Conservation (phyloP, 2,113 vertebrate species). For the Lates calcarifer region DNA sequence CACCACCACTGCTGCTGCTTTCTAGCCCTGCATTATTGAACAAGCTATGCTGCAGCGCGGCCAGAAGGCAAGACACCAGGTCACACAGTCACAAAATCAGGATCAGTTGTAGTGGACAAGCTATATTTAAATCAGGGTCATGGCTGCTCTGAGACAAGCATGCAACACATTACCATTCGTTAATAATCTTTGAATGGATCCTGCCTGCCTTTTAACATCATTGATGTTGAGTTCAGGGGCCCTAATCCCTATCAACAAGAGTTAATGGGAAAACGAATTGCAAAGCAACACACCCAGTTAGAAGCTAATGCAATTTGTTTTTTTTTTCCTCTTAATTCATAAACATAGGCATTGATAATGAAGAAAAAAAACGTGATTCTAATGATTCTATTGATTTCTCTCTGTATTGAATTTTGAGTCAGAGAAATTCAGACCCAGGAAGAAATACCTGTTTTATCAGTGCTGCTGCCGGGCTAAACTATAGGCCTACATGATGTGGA, state of each 20-base stretch:
- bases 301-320: constrained; percentile 15
- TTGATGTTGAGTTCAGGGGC: constrained; percentile 61
- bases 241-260: constrained; percentile 53
- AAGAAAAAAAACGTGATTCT: background rate
- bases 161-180: constrained; percentile 48
- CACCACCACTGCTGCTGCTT: constrained; percentile 34
- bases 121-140: constrained; percentile 65
- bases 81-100: constrained; percentile 58
- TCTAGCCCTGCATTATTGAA: constrained; percentile 80
- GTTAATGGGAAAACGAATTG: constrained; percentile 58
- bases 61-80: constrained; percentile 52
- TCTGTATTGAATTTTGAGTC: background rate
- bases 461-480: constrained; percentile 44
- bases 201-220: constrained; percentile 55
- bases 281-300: constrained; percentile 22
- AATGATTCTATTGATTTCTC: background rate
- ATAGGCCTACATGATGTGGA: constrained; percentile 50
- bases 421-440: constrained; percentile 4
- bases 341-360: background rate
- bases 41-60: constrained; percentile 66
- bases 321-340: background rate
- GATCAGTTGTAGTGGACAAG: constrained; percentile 61
- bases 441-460: constrained; percentile 32
- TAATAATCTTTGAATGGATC: constrained; percentile 61
- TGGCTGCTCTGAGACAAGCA: constrained; percentile 41